Evolutionary conservation across 2,797 vertebrate species (phyloP).

Genomic region (Cyclopterus lumpus): DNA sequence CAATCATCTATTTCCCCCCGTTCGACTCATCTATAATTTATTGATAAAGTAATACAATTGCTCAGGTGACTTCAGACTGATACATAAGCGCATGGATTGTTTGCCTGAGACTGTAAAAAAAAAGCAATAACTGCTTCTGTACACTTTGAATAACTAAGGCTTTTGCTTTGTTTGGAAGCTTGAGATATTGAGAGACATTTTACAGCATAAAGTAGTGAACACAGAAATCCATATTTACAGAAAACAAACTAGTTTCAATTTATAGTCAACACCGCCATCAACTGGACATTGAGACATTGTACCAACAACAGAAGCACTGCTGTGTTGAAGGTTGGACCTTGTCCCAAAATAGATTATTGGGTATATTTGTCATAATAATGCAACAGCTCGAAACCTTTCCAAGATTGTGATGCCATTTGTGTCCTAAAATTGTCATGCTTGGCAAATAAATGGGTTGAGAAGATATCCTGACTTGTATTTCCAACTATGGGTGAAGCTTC

Average conservation of each 20-base stretch:
- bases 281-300: slow-evolving; percentile 15
- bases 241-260: neutral
- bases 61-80: neutral
- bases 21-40: neutral
- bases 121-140: neutral
- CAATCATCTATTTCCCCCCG: neutral
- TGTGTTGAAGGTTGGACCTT: neutral
- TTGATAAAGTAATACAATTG: neutral
- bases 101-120: neutral
- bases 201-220: slow-evolving; percentile 5
- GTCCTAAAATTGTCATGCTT: neutral
- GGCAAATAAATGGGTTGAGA: neutral
- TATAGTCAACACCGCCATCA: slow-evolving; percentile 64
- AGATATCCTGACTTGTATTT: neutral
- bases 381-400: neutral
- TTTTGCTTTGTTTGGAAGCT: slow-evolving; percentile 32
- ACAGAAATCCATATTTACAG: slow-evolving; percentile 12
- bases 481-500: neutral
- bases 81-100: neutral
- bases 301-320: neutral
- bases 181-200: slow-evolving; percentile 27
- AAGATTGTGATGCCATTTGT: neutral
- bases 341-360: slow-evolving; percentile 29
- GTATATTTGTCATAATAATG: neutral
- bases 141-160: slow-evolving; percentile 15